Conservation (phyloP, 2,888 invertebrate species). For the Andrena flavipes region DNA sequence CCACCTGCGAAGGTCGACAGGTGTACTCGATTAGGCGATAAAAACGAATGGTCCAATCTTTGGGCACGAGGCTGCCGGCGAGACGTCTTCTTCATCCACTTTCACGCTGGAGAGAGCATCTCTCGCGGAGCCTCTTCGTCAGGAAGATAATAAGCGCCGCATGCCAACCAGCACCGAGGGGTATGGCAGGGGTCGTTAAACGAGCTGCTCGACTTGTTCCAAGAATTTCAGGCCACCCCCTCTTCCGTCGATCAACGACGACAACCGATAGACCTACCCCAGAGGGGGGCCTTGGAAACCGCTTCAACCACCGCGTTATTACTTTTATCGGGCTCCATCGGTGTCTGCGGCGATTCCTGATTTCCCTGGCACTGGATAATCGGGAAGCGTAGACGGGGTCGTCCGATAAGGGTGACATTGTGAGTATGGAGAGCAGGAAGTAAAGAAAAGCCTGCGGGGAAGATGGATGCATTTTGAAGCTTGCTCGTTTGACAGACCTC, state of each 20-base stretch:
- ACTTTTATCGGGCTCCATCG: conserved; percentile 29
- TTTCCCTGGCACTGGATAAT: background rate
- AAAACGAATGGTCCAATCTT: conserved; percentile 64
- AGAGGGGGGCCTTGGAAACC: background rate
- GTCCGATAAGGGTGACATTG: background rate
- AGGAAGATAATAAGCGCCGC: conserved; percentile 65
- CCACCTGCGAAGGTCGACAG: conserved; percentile 31
- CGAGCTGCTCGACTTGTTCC: conserved; percentile 58
- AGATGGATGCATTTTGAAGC: no score
- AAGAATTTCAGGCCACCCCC: conserved; percentile 46
- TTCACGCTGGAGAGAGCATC: conserved; percentile 25
- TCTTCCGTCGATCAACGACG: background rate
- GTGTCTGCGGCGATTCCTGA: background rate
- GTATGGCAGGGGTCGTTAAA: conserved; percentile 63
- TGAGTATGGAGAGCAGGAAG: background rate
- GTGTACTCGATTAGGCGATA: conserved; percentile 65
- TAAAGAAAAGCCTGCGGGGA: no score
- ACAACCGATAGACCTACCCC: background rate
- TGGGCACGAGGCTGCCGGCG: conserved; percentile 12
- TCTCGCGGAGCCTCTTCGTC: conserved; percentile 41
- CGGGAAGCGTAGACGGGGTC: background rate
- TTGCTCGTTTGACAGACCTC: no score
- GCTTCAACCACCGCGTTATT: conserved; percentile 16
- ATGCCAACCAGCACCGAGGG: conserved; percentile 57
- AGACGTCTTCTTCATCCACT: conserved; percentile 50